These are phyloP conservation scores for Rhincodon typus DNA, from an alignment of 2,797 vertebrate genomes.

Conservation along the genomic window DNA sequence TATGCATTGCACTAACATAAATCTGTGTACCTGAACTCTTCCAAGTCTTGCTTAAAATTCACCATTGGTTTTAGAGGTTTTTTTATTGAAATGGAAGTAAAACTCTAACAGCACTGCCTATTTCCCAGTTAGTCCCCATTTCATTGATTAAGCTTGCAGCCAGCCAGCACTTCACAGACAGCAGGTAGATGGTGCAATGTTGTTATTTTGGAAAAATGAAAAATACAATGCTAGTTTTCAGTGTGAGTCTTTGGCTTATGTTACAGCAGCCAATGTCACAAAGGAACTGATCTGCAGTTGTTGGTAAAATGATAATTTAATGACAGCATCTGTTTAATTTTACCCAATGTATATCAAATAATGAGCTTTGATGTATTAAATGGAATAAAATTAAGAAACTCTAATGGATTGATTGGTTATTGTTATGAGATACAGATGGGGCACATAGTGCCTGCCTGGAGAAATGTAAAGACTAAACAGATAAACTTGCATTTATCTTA, in stretches of 20 bases:
- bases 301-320: constrained; percentile 17
- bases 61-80: neutral
- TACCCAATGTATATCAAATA: constrained; percentile 32
- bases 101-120: neutral
- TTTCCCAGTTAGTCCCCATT: neutral
- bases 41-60: neutral
- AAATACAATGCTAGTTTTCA: neutral
- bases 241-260: neutral
- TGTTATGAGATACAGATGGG: neutral
- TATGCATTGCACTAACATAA: neutral
- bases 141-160: neutral
- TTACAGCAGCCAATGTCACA: neutral
- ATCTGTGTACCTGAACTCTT: neutral
- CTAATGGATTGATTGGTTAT: constrained; percentile 16
- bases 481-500: constrained; percentile 25
- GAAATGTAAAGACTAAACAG: neutral
- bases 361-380: constrained; percentile 4
- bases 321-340: constrained; percentile 35
- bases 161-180: neutral
- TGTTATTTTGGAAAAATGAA: neutral
- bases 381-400: constrained; percentile 33
- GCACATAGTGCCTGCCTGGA: neutral
- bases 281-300: constrained; percentile 5
- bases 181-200: neutral
- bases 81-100: neutral